Conservation (phyloP, 2,888 invertebrate species). For the Sussaba pulchella region DNA sequence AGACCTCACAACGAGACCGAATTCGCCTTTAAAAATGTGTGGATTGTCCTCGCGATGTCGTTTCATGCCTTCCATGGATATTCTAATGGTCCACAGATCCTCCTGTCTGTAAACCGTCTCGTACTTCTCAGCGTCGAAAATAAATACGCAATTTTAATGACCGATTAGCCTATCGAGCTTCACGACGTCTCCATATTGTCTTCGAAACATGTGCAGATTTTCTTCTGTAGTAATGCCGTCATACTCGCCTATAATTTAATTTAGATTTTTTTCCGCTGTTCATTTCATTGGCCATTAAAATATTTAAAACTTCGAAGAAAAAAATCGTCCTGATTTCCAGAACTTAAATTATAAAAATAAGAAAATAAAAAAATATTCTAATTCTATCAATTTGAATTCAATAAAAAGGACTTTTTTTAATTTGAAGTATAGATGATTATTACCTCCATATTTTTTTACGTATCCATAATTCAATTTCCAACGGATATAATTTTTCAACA, state of each 20-base stretch:
- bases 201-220: conserved; percentile 71
- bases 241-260: conserved; percentile 72
- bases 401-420: too few relatives aligned
- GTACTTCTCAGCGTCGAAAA: conserved; percentile 75
- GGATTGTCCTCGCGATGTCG: conserved; percentile 83
- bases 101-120: conserved; percentile 84
- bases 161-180: conserved; percentile 82
- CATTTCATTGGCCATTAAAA: not conserved
- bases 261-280: not conserved
- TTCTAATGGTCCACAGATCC: conserved; percentile 84
- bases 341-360: too few relatives aligned
- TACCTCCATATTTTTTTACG: too few relatives aligned
- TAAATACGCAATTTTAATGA: conserved; percentile 71
- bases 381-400: too few relatives aligned
- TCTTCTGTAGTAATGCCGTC: conserved; percentile 58
- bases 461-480: too few relatives aligned
- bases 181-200: conserved; percentile 84
- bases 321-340: too few relatives aligned
- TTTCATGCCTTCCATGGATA: conserved; percentile 80
- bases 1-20: conserved; percentile 77
- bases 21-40: conserved; percentile 81
- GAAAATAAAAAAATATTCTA: too few relatives aligned
- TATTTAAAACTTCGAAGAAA: not conserved
- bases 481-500: too few relatives aligned
- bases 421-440: too few relatives aligned